These are phyloP conservation scores for Tetramorium alpestre DNA, from an alignment of 1,140 invertebrate genomes.

Conservation along the genomic window DNA sequence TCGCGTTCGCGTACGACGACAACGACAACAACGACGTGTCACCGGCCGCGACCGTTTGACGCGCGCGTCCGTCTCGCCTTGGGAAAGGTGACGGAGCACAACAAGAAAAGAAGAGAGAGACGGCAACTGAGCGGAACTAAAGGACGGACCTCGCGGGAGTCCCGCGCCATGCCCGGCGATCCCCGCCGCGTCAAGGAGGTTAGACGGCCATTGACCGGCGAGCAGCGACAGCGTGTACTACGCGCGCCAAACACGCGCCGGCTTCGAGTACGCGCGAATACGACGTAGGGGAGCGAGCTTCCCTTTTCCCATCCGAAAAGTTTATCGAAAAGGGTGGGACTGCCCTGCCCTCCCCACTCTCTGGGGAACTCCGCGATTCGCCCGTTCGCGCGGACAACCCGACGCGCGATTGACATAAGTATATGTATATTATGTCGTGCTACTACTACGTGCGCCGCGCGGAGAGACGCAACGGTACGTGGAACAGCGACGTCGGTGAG, in stretches of 20 bases:
- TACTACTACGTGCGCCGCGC: slow-evolving; percentile 46
- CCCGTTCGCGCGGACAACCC: background rate
- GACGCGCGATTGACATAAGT: background rate
- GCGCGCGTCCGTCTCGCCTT: background rate
- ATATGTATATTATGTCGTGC: slow-evolving; percentile 42
- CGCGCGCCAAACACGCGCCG: slow-evolving; percentile 54
- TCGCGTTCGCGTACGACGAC: slow-evolving; percentile 13
- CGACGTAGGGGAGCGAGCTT: background rate
- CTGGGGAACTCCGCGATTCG: background rate
- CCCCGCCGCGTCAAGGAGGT: slow-evolving; percentile 53
- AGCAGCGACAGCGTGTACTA: background rate
- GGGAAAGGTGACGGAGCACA: background rate
- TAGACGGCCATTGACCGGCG: slow-evolving; percentile 72
- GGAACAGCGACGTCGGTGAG: slow-evolving; percentile 21
- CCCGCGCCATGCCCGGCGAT: slow-evolving; percentile 31
- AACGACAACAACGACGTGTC: too few species aligned
- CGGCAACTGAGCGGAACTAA: background rate
- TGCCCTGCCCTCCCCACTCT: too few species aligned
- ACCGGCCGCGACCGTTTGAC: slow-evolving; percentile 9
- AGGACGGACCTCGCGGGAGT: slow-evolving; percentile 11
- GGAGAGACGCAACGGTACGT: slow-evolving; percentile 31
- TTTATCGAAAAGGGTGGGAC: background rate
- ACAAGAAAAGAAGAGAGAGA: too few species aligned
- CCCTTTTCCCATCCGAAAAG: background rate
- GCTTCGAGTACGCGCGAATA: background rate